Conservation (phyloP, 2,797 vertebrate species). For the Poecile montanus region DNA sequence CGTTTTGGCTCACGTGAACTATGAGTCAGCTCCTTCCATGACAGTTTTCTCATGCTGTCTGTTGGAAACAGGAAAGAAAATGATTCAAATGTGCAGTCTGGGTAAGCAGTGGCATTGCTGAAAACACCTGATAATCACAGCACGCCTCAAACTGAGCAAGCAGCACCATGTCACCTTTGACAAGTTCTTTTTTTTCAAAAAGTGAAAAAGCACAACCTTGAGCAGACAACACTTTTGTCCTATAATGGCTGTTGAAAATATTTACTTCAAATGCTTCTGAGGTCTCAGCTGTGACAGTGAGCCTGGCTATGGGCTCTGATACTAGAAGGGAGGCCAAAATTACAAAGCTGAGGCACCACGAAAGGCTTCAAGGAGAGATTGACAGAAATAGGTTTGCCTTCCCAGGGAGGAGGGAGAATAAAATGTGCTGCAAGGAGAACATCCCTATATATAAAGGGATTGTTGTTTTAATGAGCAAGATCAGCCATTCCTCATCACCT, state of each 20-base stretch:
- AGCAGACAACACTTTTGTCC: not conserved
- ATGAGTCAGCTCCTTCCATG: not conserved
- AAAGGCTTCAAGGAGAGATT: not conserved
- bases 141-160: not conserved
- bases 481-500: not conserved
- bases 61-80: not conserved
- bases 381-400: not conserved
- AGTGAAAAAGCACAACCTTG: not conserved
- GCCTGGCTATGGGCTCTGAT: not conserved
- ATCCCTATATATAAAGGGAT: not conserved
- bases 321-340: not conserved
- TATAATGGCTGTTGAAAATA: not conserved
- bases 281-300: not conserved
- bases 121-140: not conserved
- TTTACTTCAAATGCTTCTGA: not conserved
- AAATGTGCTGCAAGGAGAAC: not conserved
- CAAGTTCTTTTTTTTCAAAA: not conserved
- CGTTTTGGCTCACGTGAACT: rapidly evolving
- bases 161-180: not conserved
- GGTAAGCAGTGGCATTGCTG: not conserved
- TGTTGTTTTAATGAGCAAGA: not conserved
- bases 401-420: not conserved
- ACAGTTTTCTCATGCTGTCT: not conserved
- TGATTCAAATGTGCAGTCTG: not conserved
- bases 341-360: rapidly evolving